Percentiles rank a stretch among this genome's conserved stretches.
These are phyloP conservation scores for Typhlichthys eigenmanni DNA, from an alignment of 2,797 vertebrate species.

Conservation along the genomic window DNA sequence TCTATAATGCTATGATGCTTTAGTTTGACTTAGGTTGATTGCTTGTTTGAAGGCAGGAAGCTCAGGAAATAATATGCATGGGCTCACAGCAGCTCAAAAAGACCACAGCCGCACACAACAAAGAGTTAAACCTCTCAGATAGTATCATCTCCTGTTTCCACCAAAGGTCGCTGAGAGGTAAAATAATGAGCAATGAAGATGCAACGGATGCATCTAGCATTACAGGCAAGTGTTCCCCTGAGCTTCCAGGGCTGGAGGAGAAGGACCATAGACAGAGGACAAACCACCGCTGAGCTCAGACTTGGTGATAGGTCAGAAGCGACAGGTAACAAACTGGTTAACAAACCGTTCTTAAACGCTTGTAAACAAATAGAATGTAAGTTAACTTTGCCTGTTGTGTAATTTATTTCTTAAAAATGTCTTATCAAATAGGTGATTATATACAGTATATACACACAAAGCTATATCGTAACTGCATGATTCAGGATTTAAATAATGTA, in stretches of 20 bases:
- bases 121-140: conserved; percentile 63
- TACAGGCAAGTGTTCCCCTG: conserved; percentile 80
- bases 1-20: too few relatives aligned
- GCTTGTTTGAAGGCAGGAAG: too few relatives aligned
- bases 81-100: conserved; percentile 13
- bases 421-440: too few relatives aligned
- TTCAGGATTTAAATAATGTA: too few relatives aligned
- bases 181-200: conserved; percentile 79
- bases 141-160: conserved; percentile 61
- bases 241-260: conserved; percentile 70
- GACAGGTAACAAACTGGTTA: too few relatives aligned
- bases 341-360: too few relatives aligned
- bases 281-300: conserved; percentile 48
- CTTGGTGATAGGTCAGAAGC: conserved; percentile 42
- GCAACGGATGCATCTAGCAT: conserved; percentile 83
- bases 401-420: too few relatives aligned
- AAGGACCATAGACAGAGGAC: conserved; percentile 74
- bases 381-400: too few relatives aligned
- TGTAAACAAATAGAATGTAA: too few relatives aligned
- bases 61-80: background rate
- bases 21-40: too few relatives aligned
- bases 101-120: conserved; percentile 40
- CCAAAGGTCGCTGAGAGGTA: conserved; percentile 73
- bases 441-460: too few relatives aligned
- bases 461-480: too few relatives aligned